Percentiles rank a stretch among this genome's conserved stretches.
Evolutionary conservation across 2,797 vertebrate species (phyloP).

Genomic region (Lutjanus campechanus): DNA sequence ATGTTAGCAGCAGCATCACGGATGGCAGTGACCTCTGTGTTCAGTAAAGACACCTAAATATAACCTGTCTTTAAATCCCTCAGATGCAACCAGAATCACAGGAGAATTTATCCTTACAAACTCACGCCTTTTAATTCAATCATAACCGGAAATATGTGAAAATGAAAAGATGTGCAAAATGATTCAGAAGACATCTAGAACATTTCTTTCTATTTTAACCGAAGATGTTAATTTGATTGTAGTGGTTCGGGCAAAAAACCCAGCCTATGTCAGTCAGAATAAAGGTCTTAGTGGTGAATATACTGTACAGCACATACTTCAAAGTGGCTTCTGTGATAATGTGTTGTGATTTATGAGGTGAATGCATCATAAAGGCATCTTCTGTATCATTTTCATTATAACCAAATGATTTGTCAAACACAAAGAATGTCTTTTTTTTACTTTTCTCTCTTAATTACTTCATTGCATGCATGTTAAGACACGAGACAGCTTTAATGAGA

Average conservation of each 20-base stretch:
- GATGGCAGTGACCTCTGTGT: constrained; percentile 4
- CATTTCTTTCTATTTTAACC: background rate
- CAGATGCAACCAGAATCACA: background rate
- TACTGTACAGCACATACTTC: background rate
- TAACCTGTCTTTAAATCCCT: background rate
- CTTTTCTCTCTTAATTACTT: background rate
- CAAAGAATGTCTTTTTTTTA: background rate
- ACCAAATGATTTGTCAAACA: constrained; percentile 5
- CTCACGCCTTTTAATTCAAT: background rate
- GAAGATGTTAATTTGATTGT: background rate
- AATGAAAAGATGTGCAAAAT: no score
- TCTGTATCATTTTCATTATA: background rate
- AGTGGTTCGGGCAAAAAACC: background rate
- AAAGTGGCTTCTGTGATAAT: background rate
- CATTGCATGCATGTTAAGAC: background rate
- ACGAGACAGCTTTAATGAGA: background rate
- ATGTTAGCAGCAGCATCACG: constrained; percentile 10
- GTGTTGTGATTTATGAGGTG: background rate
- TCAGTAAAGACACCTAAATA: background rate
- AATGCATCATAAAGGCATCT: background rate
- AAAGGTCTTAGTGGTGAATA: background rate
- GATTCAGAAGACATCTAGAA: background rate
- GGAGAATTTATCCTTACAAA: background rate
- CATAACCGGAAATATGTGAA: background rate
- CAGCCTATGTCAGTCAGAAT: no score